Conservation (phyloP, 2,888 invertebrate genomes). For the Cephalotes varians region DNA sequence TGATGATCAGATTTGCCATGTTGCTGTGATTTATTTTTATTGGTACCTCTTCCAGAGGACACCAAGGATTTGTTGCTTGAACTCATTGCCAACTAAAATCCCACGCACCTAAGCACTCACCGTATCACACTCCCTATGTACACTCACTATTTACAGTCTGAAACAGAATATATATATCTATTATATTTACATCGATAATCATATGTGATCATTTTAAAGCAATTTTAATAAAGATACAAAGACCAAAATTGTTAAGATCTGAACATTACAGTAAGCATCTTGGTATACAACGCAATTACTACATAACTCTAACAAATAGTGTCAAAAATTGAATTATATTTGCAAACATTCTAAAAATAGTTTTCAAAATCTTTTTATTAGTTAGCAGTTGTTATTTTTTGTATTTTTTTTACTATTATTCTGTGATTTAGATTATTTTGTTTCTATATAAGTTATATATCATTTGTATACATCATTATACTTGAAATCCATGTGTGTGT, state of each 20-base stretch:
- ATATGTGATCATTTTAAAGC: not conserved
- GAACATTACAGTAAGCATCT: not conserved
- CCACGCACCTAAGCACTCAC: slow-evolving; percentile 81
- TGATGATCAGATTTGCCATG: slow-evolving; percentile 84
- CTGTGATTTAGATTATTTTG: not conserved
- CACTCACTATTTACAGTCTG: slow-evolving; percentile 93
- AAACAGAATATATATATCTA: slow-evolving; percentile 83
- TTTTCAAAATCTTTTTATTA: not conserved
- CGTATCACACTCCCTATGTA: slow-evolving; percentile 91
- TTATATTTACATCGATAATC: not conserved
- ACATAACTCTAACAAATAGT: not conserved
- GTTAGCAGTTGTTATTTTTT: no score
- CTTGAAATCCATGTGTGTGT: not conserved
- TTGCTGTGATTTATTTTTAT: slow-evolving; percentile 83
- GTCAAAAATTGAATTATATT: not conserved
- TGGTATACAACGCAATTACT: not conserved
- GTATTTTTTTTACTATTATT: not conserved
- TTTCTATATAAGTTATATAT: not conserved
- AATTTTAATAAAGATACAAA: not conserved
- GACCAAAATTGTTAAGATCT: not conserved
- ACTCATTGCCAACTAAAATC: slow-evolving; percentile 84
- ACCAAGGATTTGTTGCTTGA: slow-evolving; percentile 84
- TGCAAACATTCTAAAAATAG: not conserved
- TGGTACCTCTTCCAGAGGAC: slow-evolving; percentile 82
- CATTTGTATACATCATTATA: not conserved